Base-by-base conservation (phyloP, 2,888 invertebrate species). In the Lymantria dispar region DNA sequence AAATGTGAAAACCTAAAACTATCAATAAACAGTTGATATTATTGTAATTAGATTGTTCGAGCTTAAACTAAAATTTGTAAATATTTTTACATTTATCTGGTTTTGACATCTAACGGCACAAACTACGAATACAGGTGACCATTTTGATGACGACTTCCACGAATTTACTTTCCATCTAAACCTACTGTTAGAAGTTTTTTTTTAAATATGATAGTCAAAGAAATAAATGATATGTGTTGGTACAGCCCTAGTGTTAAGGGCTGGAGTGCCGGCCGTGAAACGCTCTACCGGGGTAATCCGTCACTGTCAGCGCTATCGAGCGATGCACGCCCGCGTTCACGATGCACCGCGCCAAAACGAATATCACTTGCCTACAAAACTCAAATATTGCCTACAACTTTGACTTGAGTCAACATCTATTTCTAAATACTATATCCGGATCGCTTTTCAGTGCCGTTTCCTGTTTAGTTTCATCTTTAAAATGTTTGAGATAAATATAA, bases 321-420 rank as follows among this genome's bases (percentile, higher is more conserved):
- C 83, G 87, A 78, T 87, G 87, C 88, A 88, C 84, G 84, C 83
- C 81, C 83, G 80, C 67, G 72, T 73, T 45, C 52, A 41, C 45
- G 65, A 59, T 75, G 64, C 63, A 64, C 57, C 57, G 43, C 45
- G 43, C 31, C 45, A 48, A 43, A 43, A 43, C 48, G 14, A 42
- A 55, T 33, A 57, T 58, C 62, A 56, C 29, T 56, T 50, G 57
- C 52, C 55, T 48, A 58, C 79, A 82, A 84, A 87, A 87, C 85
- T 85, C 87, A 84, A 86, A 85, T 87, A 87, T 87, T 85, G 83
- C 84, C 83, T 85, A 85, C 78, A 84, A 87, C 80, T 87, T 84
- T 80, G 82, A 85, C 83, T 82, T 83, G 83, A 85, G 81, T 74
- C 60, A 62, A 63, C 68, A 68, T 74, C 74, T 80, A 75, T 81